These are phyloP conservation scores for Gadus macrocephalus DNA, from an alignment of 2,113 vertebrate species.

Conservation along the genomic window DNA sequence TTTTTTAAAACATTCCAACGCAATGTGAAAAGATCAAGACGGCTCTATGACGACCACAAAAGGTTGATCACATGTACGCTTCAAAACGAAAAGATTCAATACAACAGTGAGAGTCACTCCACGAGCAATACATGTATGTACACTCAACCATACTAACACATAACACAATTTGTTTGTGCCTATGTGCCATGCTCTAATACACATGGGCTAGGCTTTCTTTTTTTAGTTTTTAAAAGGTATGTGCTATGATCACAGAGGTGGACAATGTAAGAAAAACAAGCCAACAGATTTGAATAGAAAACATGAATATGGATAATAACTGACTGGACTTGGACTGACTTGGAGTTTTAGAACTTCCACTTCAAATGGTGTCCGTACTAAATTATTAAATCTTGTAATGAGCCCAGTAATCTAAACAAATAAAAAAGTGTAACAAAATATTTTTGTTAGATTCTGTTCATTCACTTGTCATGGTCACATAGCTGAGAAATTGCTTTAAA, in stretches of 20 bases:
- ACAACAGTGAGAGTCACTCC: conserved; percentile 32
- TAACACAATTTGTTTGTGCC: conserved; percentile 35
- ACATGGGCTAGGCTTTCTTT: conserved; percentile 1
- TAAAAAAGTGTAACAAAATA: no score
- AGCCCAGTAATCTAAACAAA: neutral
- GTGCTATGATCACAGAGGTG: neutral
- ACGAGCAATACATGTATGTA: conserved; percentile 35
- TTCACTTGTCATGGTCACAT: no score
- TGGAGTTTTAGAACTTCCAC: conserved; percentile 12
- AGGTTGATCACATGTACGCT: conserved; percentile 21
- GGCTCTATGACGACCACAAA: conserved; percentile 18
- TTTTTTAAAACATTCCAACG: conserved; percentile 30
- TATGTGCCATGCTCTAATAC: conserved; percentile 28
- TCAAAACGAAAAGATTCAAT: conserved; percentile 22
- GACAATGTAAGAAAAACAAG: conserved; percentile 12
- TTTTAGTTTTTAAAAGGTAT: neutral
- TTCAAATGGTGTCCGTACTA: conserved; percentile 4
- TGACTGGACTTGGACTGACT: neutral
- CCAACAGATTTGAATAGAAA: conserved; percentile 8
- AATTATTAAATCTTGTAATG: neutral
- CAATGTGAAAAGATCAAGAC: conserved; percentile 1
- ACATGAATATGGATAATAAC: neutral
- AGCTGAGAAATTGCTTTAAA: no score
- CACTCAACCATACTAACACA: conserved; percentile 32
- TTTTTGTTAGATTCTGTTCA: no score